Evolutionary conservation across 2,888 invertebrate species (phyloP).

Genomic region (Mesodorylaimus sp.): DNA sequence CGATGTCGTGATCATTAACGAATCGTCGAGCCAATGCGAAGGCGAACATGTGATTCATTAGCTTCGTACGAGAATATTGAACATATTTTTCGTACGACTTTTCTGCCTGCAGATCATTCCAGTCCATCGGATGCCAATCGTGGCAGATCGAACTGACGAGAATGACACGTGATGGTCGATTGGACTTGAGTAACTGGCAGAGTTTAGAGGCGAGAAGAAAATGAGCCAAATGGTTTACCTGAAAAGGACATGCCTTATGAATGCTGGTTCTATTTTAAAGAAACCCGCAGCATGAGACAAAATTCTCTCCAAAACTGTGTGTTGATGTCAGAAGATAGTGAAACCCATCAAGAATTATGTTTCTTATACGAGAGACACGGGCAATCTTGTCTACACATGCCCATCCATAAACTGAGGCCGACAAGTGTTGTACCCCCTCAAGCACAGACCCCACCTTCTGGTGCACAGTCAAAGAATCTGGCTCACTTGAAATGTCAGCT

Average conservation of each 20-base stretch:
- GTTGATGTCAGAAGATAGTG: no score
- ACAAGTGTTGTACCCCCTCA: no score
- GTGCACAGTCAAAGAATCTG: no score
- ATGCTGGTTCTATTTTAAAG: no score
- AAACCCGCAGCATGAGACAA: no score
- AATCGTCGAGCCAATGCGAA: slow-evolving; percentile 21
- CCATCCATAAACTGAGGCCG: no score
- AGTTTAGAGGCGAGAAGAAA: slow-evolving; percentile 21
- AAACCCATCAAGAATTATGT: no score
- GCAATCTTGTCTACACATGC: no score
- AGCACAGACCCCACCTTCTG: no score
- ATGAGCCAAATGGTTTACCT: slow-evolving; percentile 27
- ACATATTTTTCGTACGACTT: slow-evolving; percentile 26
- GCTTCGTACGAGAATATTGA: slow-evolving; percentile 25
- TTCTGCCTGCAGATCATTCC: slow-evolving; percentile 23
- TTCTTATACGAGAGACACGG: no score
- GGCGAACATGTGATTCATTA: slow-evolving; percentile 26
- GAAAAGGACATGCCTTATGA: no score
- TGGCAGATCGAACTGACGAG: slow-evolving; percentile 27
- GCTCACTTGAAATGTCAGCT: slow-evolving; percentile 22
- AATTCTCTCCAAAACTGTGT: no score
- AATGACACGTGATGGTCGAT: slow-evolving; percentile 20
- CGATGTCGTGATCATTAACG: background rate
- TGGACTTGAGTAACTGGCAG: slow-evolving; percentile 17
- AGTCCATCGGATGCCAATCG: slow-evolving; percentile 16